Evolutionary conservation across 2,888 invertebrate species (phyloP), one percentile per base, ranked within the genome.

Genomic region (Dolichopus griseipennis): DNA sequence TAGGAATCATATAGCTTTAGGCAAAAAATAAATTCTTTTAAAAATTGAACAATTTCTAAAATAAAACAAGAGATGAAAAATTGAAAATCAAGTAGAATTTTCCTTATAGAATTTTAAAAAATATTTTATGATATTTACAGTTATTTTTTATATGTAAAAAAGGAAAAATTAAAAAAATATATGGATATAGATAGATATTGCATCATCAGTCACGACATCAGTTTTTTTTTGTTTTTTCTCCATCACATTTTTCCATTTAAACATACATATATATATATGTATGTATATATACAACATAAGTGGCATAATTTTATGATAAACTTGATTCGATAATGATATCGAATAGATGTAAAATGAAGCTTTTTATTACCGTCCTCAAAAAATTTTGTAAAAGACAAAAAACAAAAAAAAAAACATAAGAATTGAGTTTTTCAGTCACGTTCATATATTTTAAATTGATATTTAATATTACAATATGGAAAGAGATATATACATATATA

Each of bases 271-370:
- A 15, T 41, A 41, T 41, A 41, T 12, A 15, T 15, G 8, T 41
- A 41, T 41, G 8, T 41, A 41, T 41, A 41, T 41, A 15, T 41
- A 41, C 8, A 52, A 52, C 2, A 52, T 80, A 80, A 80, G 79
- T 80, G 76, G 81, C 80, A 76, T 80, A 75, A 81, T 80, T 80
- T 79, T 72, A 77, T 78, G 81, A 81, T 80, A 80, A 81, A 80
- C 80, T 81, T 80, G 80, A 81, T 80, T 80, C 81, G 78, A 80
- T 81, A 78, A 78, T 71, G 71, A 72, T 73, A 72, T 73, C 71
- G 71, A 71, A 71, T 69, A 70, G 63, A n/a, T 69, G 70, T 18
- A 18, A 52, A 52, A 15, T 52, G 52, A 52, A 52, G 52, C 52
- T 52, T 52, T 52, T 52, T 52, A 52, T 52, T 52, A 52, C 52